Conservation (phyloP, 92 coral and sea anemone genomes). For the Ricordea florida region DNA sequence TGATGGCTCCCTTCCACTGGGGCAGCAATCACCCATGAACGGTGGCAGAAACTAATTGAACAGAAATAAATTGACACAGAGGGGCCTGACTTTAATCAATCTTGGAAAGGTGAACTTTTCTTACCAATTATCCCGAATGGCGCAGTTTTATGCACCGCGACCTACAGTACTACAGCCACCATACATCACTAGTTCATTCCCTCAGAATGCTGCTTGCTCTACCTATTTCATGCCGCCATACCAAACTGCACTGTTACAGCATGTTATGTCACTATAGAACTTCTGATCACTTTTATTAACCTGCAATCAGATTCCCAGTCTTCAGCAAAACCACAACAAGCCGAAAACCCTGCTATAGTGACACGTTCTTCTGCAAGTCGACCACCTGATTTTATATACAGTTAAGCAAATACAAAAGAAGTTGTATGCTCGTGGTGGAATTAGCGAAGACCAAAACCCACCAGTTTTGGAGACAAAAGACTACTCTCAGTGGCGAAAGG, state of each 20-base stretch:
- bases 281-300: neutral
- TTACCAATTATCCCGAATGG: too few species aligned
- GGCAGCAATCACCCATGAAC: too few species aligned
- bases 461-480: neutral
- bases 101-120: too few species aligned
- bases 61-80: too few species aligned
- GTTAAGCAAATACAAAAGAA: neutral
- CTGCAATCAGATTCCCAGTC: neutral
- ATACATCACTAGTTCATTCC: too few species aligned
- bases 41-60: too few species aligned
- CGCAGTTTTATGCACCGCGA: too few species aligned
- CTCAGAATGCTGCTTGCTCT: neutral
- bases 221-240: neutral
- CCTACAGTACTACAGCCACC: neutral
- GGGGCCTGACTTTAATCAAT: too few species aligned
- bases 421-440: neutral
- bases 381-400: neutral
- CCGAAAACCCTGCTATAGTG: neutral
- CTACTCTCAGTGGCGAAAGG: neutral
- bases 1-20: too few species aligned
- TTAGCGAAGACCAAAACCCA: neutral
- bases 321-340: neutral
- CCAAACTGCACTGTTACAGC: neutral
- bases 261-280: neutral
- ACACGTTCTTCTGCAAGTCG: neutral